Base-by-base conservation (phyloP, 2,113 vertebrate genomes). In the Phylloscopus whistleri region DNA sequence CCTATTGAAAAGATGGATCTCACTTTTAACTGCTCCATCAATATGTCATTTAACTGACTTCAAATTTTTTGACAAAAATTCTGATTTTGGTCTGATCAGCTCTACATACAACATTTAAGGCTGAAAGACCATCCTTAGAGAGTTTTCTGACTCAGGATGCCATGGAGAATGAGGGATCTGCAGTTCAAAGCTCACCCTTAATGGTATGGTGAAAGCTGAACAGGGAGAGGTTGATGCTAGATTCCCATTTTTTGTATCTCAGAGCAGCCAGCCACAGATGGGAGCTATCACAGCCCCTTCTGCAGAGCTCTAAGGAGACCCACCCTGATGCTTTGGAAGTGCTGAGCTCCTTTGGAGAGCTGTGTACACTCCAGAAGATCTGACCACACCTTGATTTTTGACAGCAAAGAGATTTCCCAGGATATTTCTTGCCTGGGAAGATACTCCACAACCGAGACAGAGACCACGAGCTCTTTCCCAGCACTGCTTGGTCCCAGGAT, bases 161-260 rank as follows among this genome's bases (percentile, higher is more conserved):
- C 17, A 1, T 0, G 0, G 23, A 8, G 3, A 13, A 37, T 11
- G 27, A 73, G 20, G 7, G 16, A 37, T 6, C 10, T 35, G 17
- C 13, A 43, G 30, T 8, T 4, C 12, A 13, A 16, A 72, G 35
- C 35, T 75, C 56, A 44, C 20, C 11, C 13, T 39, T 27, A 51
- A 13, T 3, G 10, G 5, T 10, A 5, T 20, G 43, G 46, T 4
- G 23, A 44, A 49, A 19, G 14, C 11, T 70, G 35, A 51, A 13
- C 0, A 16, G 15, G 21, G 30, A 18, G 7, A 67, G 35, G 15
- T 10, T 52, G 37, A 63, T 35, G 31, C 3, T 52, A 59, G 10
- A 31, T 78, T 51, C 21, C 26, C 7, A 11, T 81, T 74, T 92
- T 62, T 27, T 53, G 4, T 43, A 13, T 35, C 23, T 39, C 0